Conservation (phyloP, 2,888 invertebrate genomes). For the Melinaea marsaeus region DNA sequence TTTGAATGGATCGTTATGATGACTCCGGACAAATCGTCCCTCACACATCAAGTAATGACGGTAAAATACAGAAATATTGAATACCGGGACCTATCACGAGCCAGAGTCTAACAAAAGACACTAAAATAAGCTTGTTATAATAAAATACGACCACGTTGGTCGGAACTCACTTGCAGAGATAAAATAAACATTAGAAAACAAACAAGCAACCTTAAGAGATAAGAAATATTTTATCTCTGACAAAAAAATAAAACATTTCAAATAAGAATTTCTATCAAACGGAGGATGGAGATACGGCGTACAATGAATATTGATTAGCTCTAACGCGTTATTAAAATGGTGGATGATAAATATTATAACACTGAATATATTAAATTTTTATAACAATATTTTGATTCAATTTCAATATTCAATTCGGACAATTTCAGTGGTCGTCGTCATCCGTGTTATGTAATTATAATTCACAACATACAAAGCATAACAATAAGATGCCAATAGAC, state of each 20-base stretch:
- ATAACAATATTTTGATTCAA: slow-evolving; percentile 20
- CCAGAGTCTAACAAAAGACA: slow-evolving; percentile 24
- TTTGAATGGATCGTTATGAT: slow-evolving; percentile 63
- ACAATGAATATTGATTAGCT: slow-evolving; percentile 9
- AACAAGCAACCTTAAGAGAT: slow-evolving; percentile 27
- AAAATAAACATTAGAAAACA: slow-evolving; percentile 27
- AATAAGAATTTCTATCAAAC: slow-evolving; percentile 12
- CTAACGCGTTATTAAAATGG: slow-evolving; percentile 1
- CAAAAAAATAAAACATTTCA: slow-evolving; percentile 3
- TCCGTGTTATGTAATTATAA: slow-evolving; percentile 51
- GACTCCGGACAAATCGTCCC: slow-evolving; percentile 34
- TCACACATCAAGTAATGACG: slow-evolving; percentile 33
- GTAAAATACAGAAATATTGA: slow-evolving; percentile 23
- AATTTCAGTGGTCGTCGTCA: slow-evolving; percentile 5
- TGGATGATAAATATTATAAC: neutral
- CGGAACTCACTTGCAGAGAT: slow-evolving; percentile 19
- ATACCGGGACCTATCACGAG: slow-evolving; percentile 23
- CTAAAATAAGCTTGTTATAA: slow-evolving; percentile 19
- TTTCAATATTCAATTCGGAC: slow-evolving; percentile 21
- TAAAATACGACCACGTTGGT: slow-evolving; percentile 16
- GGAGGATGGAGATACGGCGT: slow-evolving; percentile 14
- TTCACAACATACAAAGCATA: slow-evolving; percentile 57
- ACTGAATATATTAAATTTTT: neutral
- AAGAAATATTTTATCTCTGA: slow-evolving; percentile 24
- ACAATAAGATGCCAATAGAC: slow-evolving; percentile 51